These are phyloP conservation scores for Sarcophaga bullata DNA, from an alignment of 1,140 invertebrate genomes.

Conservation along the genomic window DNA sequence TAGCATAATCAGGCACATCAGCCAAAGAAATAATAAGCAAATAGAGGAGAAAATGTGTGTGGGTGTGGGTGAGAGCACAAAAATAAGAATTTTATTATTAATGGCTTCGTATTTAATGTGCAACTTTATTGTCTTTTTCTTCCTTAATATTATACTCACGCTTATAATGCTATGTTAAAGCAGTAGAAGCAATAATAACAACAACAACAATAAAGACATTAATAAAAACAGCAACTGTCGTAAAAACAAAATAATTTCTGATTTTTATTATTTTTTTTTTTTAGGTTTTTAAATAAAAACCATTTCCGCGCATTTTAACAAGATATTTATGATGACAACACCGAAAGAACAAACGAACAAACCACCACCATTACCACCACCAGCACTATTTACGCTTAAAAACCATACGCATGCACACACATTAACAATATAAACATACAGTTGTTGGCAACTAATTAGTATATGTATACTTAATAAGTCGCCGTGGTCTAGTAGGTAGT, in stretches of 20 bases:
- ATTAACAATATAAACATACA: not conserved
- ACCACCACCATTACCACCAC: not conserved
- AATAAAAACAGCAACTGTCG: constrained; percentile 13
- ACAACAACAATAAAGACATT: not conserved
- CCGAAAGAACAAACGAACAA: not conserved
- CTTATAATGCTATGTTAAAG: not conserved
- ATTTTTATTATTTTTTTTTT: constrained; percentile 6
- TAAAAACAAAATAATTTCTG: constrained; percentile 29
- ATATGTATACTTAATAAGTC: no score
- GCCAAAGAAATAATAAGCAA: no score
- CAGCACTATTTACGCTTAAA: not conserved
- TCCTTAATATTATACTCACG: constrained; percentile 5
- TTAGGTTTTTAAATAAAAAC: constrained; percentile 16
- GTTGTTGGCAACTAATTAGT: no score
- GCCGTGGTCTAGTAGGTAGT: no score
- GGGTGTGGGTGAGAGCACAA: no score
- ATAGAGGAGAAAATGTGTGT: no score
- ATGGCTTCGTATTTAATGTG: constrained; percentile 34
- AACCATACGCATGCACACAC: not conserved
- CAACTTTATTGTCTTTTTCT: constrained; percentile 28
- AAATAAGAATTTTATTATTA: constrained; percentile 25
- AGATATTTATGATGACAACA: constrained; percentile 36
- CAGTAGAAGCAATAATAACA: not conserved
- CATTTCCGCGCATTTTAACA: constrained; percentile 34
- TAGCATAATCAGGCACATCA: no score